Evolutionary conservation across 1,140 invertebrate genomes (phyloP), one percentile per base, ranked within the genome.

Genomic region (Dendroctonus ponderosae): DNA sequence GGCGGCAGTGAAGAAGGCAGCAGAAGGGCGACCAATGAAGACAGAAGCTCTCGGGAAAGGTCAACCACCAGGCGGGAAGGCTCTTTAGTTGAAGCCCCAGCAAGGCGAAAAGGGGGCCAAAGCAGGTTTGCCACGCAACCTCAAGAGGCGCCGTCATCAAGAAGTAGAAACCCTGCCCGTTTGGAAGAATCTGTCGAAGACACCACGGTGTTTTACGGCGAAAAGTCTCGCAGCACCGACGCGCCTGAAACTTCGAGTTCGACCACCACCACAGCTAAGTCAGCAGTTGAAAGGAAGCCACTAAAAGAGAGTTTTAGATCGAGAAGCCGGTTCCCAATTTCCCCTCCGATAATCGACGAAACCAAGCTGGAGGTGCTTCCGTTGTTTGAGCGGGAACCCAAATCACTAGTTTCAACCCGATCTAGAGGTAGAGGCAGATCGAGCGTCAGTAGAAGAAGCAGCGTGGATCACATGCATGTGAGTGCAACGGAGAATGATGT

Each of bases 331-430:
- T 62, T 66, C 12, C 64, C 69, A 62, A 66, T 69, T 7, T 40
- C 62, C 3, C 69, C 71, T 7, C 69, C 72, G 62, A 63, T 67
- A 7, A 68, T 77, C 26, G 72, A 77, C 38, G 75, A 77, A 66
- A 61, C 70, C 14, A 74, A 75, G 64, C 54, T 77, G 39, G 76
- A 77, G 69, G 75, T 77, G 2, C 59, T 77, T 40, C 76, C 76
- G 3, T 62, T 77, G 40, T 77, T 77, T 61, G 76, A 77, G 69
- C 67, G 61, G 7, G 76, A 77, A 64, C 39, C 67, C 3, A 75
- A 72, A 68, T 40, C 50, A 26, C 48, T 57, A 39, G 46, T 48
- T 2, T 46, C 15, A n/a, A 49, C 6, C 11, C 37, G 14, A 39
- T 5, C 44, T 12, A 62, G 48, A 7, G 6, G 11, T 6, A 63